Evolutionary conservation across 2,888 invertebrate genomes (phyloP), one percentile per base, ranked within the genome.

Genomic region (Tigriopus californicus): DNA sequence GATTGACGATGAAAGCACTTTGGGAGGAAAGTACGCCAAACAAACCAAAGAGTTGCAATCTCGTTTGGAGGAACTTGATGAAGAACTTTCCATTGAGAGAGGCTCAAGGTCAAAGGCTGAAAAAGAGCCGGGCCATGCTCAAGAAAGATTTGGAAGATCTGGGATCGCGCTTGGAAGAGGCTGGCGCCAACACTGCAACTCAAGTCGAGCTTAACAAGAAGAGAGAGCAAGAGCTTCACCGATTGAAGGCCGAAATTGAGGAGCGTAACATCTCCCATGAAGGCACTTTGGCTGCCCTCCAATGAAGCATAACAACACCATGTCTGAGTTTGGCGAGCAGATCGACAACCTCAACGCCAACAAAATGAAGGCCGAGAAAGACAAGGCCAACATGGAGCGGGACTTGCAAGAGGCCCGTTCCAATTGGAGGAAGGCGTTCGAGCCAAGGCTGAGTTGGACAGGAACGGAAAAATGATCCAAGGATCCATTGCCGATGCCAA

Each of bases 131-230:
- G 47, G 68, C 70, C 61, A 75, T 75, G 58, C 66, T 75, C 33
- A 70, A 72, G 4, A 84, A 92, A 66, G 97, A 98, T 75, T 80
- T 97, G 65, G 95, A 95, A 69, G 92, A 94, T 76, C 78, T 94
- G 70, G 90, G 90, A 69, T 92, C 94, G 76, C 85, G 91, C 70
- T 81, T 94, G 66, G 97, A 98, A 74, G 97, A 98, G 77, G 94
- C 95, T 69, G 95, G 94, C 71, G 97, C 97, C 72, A 97, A 95
- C 69, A 97, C 97, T 67, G 87, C 91, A 57, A 94, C 95, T 66
- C 95, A 95, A 76, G 89, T 91, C 73, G 95, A 98, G 77, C 83
- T 98, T 72, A 97, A 97, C 85, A 98, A 97, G 83, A 97, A 98
- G 78, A 89, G 98, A 67, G 98, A 98, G 76, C 89, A 92, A 69